Percentiles rank a stretch among this genome's conserved stretches.
These are phyloP conservation scores for Tragopan temminckii DNA, from an alignment of 2,797 vertebrate genomes.

Conservation along the genomic window DNA sequence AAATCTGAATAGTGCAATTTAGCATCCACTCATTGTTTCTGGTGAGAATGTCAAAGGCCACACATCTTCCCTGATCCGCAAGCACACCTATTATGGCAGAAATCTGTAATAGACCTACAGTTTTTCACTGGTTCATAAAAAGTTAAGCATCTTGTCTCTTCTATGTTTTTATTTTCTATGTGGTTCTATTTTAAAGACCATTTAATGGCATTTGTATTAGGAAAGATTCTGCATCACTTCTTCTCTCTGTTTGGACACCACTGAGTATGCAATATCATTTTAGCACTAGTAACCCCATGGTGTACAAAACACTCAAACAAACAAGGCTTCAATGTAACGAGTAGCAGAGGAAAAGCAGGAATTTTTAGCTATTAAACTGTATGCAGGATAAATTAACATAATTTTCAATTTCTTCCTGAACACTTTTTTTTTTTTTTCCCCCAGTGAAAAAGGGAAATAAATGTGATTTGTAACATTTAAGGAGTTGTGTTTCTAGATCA, in stretches of 20 bases:
- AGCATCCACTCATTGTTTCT: conserved; percentile 21
- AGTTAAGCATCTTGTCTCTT: background rate
- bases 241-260: background rate
- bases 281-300: background rate
- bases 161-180: background rate
- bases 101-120: background rate
- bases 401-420: background rate
- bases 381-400: background rate
- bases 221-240: background rate
- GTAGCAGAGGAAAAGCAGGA: background rate
- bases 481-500: background rate
- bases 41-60: conserved; percentile 20
- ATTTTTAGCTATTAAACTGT: background rate
- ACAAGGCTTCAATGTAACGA: background rate
- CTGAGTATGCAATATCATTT: background rate
- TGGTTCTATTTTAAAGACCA: background rate
- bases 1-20: background rate
- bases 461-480: background rate
- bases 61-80: conserved; percentile 7
- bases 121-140: background rate
- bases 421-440: background rate
- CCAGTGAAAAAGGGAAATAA: background rate
- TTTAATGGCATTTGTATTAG: background rate
- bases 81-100: conserved; percentile 31
- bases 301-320: background rate